A percentile compares a stretch with the other conserved stretches of the same genome.
phyloP scores from a whole-genome alignment of 2,113 vertebrate genomes.

The Oryzias javanicus region DNA sequence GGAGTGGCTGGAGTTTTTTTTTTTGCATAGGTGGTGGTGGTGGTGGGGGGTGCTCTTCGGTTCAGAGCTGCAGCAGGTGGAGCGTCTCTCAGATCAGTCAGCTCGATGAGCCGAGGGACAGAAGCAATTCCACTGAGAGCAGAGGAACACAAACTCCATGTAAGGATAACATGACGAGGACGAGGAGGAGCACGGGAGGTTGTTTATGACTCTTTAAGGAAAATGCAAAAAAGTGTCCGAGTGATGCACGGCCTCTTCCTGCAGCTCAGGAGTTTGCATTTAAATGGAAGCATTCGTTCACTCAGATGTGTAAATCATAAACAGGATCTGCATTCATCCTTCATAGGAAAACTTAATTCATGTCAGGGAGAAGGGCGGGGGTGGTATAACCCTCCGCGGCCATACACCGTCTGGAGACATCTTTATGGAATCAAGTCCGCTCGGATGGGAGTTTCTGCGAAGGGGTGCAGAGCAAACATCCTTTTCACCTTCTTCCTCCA shows the following conservation, averaged over 20 bases:
- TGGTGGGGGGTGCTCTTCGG: too few relatives aligned
- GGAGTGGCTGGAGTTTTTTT: too few relatives aligned
- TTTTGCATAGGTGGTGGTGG: too few relatives aligned
- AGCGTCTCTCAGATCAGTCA: conserved; percentile 62
- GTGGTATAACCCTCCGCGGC: conserved; percentile 50
- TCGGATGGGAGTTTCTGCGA: conserved; percentile 28
- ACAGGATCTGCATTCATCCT: conserved; percentile 62
- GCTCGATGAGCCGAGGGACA: conserved; percentile 71
- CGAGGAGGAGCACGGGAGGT: conserved; percentile 66
- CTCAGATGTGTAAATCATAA: conserved; percentile 67
- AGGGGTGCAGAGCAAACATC: conserved; percentile 40
- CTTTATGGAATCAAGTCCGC: conserved; percentile 40
- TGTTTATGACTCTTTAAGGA: conserved; percentile 69
- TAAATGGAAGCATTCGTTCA: conserved; percentile 77
- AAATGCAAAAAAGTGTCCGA: conserved; percentile 60
- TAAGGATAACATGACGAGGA: conserved; percentile 75
- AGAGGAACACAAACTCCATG: conserved; percentile 72
- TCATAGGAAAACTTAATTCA: conserved; percentile 22
- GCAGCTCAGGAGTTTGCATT: conserved; percentile 71
- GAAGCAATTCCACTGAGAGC: conserved; percentile 74
- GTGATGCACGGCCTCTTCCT: conserved; percentile 60
- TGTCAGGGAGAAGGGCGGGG: conserved; percentile 25
- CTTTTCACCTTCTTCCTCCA: conserved; percentile 35
- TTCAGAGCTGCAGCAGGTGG: too few relatives aligned
- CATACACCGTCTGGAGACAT: conserved; percentile 37